Percentiles rank a stretch among this genome's conserved stretches.
These are phyloP conservation scores for Potamilus streckersoni DNA, from an alignment of 1,140 invertebrate genomes.

Conservation along the genomic window DNA sequence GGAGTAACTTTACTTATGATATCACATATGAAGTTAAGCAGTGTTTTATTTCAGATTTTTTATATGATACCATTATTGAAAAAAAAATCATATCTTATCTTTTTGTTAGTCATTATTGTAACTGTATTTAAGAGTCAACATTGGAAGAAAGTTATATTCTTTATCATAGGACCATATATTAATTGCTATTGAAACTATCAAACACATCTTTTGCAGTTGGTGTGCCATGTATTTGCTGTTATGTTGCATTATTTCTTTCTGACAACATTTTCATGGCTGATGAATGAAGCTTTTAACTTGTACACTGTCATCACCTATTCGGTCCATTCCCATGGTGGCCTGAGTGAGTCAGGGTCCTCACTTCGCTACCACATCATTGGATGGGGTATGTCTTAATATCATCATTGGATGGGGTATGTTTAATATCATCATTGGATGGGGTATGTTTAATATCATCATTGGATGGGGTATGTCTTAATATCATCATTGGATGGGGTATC, in stretches of 20 bases:
- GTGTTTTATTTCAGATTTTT: no score
- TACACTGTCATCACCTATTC: conserved; percentile 69
- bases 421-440: conserved; percentile 67
- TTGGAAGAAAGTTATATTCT: no score
- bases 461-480: conserved; percentile 69
- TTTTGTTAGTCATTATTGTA: no score
- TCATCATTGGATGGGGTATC: no score
- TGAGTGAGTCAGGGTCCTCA: conserved; percentile 60
- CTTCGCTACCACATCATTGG: conserved; percentile 66
- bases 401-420: conserved; percentile 68
- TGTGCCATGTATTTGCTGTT: conserved; percentile 67
- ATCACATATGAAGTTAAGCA: no score
- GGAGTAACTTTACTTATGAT: no score
- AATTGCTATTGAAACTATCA: no score
- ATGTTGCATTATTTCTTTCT: conserved; percentile 70
- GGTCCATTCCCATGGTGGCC: conserved; percentile 61
- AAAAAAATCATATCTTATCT: no score
- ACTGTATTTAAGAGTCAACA: no score
- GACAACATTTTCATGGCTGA: conserved; percentile 71
- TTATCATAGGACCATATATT: no score
- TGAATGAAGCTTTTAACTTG: conserved; percentile 69
- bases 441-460: conserved; percentile 65
- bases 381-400: conserved; percentile 67
- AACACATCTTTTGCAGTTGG: conserved; percentile 45
- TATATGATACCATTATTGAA: no score